These are phyloP conservation scores for Huso huso DNA, from an alignment of 2,797 vertebrate genomes.

Conservation along the genomic window DNA sequence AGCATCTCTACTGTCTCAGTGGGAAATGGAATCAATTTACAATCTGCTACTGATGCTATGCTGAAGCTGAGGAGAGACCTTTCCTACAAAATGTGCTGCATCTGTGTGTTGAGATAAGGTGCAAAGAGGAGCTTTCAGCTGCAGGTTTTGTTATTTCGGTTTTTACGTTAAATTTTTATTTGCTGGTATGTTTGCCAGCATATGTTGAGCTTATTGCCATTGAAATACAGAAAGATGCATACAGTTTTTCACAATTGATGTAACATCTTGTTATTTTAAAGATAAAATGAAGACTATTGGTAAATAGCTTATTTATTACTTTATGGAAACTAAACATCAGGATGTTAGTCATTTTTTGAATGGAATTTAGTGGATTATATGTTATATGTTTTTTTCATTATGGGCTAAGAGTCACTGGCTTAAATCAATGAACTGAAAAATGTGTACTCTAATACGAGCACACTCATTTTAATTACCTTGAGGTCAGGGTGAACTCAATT, in stretches of 20 bases:
- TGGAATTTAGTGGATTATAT: no score
- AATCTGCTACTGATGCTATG: not conserved
- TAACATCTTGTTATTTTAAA: no score
- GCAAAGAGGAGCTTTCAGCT: not conserved
- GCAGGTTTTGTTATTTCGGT: not conserved
- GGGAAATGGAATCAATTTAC: conserved; percentile 8
- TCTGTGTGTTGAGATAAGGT: conserved; percentile 4
- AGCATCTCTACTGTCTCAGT: conserved; percentile 2
- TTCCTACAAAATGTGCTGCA: not conserved
- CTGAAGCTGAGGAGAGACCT: not conserved
- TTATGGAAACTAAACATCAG: no score
- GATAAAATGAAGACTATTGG: no score
- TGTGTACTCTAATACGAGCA: not conserved
- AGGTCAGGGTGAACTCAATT: not conserved
- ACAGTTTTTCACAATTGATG: no score
- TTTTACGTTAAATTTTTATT: not conserved
- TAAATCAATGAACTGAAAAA: not conserved
- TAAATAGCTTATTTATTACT: no score
- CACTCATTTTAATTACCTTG: not conserved
- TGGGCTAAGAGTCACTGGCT: not conserved
- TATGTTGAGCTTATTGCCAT: no score
- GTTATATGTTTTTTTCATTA: no score
- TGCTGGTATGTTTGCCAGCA: no score
- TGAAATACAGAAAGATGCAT: no score
- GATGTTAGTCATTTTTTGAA: no score